Percentiles rank a stretch among this genome's conserved stretches.
phyloP scores from a whole-genome alignment of 30 jellyfish, hydroid and myxozoan genomes.

The Aurelia coerulea region DNA sequence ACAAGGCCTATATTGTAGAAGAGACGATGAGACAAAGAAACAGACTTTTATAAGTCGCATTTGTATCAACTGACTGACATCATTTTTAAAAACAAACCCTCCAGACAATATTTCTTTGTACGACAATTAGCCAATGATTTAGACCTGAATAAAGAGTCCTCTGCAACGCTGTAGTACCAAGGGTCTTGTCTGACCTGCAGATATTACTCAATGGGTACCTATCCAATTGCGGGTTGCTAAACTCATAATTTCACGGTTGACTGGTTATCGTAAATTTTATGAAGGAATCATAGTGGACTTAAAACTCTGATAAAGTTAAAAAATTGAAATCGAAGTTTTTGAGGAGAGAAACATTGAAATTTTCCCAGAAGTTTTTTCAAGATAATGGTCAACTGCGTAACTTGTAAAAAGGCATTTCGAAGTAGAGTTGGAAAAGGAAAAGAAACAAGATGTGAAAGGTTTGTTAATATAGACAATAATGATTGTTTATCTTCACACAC shows the following conservation, averaged over 20 bases:
- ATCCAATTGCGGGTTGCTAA: conserved; percentile 28
- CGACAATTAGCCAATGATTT: background rate
- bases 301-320: background rate
- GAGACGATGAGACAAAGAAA: no score
- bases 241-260: conserved; percentile 32
- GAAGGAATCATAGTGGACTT: background rate
- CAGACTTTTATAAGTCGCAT: no score
- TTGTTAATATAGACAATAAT: background rate
- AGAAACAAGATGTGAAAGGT: conserved; percentile 97
- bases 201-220: conserved; percentile 42
- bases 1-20: no score
- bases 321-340: background rate
- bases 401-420: conserved; percentile 82
- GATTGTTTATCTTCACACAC: no score
- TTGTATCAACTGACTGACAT: no score
- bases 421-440: conserved; percentile 85
- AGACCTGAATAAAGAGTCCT: background rate
- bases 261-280: conserved; percentile 3
- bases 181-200: background rate
- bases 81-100: no score
- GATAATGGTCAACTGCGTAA: conserved; percentile 91
- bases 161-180: no score
- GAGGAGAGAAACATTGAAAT: no score
- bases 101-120: no score
- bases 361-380: no score